These are phyloP conservation scores for Sialia sialis DNA, from an alignment of 2,113 vertebrate species.

Conservation along the genomic window DNA sequence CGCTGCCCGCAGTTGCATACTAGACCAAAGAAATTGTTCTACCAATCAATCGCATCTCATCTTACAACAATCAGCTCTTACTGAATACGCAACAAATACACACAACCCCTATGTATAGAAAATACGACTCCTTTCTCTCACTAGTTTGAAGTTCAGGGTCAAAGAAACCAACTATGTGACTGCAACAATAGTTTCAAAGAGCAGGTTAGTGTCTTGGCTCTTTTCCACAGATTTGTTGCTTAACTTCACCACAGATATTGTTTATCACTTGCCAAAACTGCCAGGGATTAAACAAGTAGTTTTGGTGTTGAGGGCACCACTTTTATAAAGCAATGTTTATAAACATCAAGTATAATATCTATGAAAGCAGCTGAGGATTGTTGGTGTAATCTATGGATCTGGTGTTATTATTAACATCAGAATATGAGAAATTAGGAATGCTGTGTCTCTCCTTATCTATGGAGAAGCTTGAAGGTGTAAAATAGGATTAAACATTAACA, in stretches of 20 bases:
- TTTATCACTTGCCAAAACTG: not conserved
- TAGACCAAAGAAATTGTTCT: constrained; percentile 48
- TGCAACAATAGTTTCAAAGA: not conserved
- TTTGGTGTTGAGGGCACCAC: not conserved
- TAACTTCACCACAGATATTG: not conserved
- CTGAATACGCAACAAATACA: not conserved
- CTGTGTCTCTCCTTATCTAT: not conserved
- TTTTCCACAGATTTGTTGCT: not conserved
- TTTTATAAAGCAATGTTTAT: not conserved
- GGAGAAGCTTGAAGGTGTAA: not conserved
- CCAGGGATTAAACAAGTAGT: not conserved
- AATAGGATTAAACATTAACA: not conserved
- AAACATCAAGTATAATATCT: not conserved
- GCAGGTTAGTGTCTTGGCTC: not conserved
- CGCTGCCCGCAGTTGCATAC: constrained; percentile 81
- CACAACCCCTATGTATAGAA: not conserved
- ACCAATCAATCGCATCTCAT: not conserved
- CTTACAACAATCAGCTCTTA: not conserved
- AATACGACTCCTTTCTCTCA: not conserved
- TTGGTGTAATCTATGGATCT: not conserved
- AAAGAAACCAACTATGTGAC: not conserved
- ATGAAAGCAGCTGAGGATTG: not conserved
- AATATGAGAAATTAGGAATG: not conserved
- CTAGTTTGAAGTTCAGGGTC: not conserved
- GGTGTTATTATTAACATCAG: not conserved